Conservation (phyloP, 2,797 vertebrate species). For the Takifugu ocellatus region DNA sequence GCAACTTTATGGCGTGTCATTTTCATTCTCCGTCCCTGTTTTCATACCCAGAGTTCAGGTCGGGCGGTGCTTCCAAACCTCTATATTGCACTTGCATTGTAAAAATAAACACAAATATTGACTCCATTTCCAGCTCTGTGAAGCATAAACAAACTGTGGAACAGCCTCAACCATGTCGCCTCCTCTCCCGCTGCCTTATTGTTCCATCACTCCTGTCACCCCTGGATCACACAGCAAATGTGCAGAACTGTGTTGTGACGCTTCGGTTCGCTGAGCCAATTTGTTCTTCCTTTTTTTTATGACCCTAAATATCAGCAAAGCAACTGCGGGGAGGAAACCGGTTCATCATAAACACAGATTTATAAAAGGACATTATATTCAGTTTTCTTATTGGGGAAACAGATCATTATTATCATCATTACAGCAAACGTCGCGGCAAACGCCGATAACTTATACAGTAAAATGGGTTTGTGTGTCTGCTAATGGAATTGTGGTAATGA, state of each 20-base stretch:
- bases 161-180: constrained; percentile 39
- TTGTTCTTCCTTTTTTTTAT: constrained; percentile 22
- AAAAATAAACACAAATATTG: constrained; percentile 53
- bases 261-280: constrained; percentile 27
- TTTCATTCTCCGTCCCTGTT: background rate
- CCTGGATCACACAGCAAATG: constrained; percentile 39
- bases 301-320: constrained; percentile 18
- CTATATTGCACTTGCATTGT: constrained; percentile 16
- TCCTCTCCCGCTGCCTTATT: constrained; percentile 34
- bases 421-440: constrained; percentile 36
- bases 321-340: constrained; percentile 22
- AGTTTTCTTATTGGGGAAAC: constrained; percentile 60
- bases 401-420: constrained; percentile 54
- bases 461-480: constrained; percentile 50
- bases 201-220: constrained; percentile 35
- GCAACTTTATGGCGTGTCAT: too few species aligned
- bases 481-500: constrained; percentile 62
- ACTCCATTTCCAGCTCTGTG: constrained; percentile 40
- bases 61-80: constrained; percentile 18
- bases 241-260: constrained; percentile 27
- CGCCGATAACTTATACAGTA: constrained; percentile 52
- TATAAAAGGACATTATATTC: constrained; percentile 54
- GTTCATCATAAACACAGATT: constrained; percentile 46
- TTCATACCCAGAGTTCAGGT: constrained; percentile 15
- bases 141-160: constrained; percentile 46